Evolutionary conservation across 2,888 invertebrate species (phyloP), one percentile per base, ranked within the genome.

Genomic region (Drosophila demipolita): DNA sequence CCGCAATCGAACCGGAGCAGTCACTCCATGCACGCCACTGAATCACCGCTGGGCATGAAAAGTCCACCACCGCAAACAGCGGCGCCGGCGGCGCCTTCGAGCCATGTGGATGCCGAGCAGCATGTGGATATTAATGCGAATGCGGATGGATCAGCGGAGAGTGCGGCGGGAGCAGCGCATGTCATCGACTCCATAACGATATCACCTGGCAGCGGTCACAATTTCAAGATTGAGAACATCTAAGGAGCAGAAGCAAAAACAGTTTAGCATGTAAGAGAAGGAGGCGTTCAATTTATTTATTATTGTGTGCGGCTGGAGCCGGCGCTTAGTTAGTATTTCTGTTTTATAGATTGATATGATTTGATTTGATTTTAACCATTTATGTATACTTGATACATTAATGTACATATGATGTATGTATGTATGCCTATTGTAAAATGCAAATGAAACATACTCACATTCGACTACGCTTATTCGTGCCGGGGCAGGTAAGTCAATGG

Each of bases 151-250:
- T 73, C 73, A 35, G 67, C 80, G 32, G 78, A 80, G 29, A 82
- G 74, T 36, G 57, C 84, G 4, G 35, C 62, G n/a, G 64, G 77
- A n/a, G 73, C 78, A 17, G 91, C 92, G 26, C 92, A 91, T 73
- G 91, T 93, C 29, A 92, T 93, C 50, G 91, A 91, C 75, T 92
- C 92, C 23, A 92, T 93, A 62, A 92, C 92, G 61, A 93, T 93
- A 85, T 93, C 93, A 17, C 92, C 93, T 15, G 89, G 87, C 53
- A 89, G 86, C 67, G 89, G 91, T 48, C 91, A 92, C 69, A 91
- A 88, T 74, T 93, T 93, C 66, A 93, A 93, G 88, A 93, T 93
- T 72, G 93, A 93, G 80, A 91, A 92, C 70, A 92, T 93, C 81
- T 93, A 93, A 91, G 76, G 71, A 48, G 45, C 54, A 32, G 29